Conservation (phyloP, 2,113 vertebrate genomes). For the Lamprologus tigripictilis region DNA sequence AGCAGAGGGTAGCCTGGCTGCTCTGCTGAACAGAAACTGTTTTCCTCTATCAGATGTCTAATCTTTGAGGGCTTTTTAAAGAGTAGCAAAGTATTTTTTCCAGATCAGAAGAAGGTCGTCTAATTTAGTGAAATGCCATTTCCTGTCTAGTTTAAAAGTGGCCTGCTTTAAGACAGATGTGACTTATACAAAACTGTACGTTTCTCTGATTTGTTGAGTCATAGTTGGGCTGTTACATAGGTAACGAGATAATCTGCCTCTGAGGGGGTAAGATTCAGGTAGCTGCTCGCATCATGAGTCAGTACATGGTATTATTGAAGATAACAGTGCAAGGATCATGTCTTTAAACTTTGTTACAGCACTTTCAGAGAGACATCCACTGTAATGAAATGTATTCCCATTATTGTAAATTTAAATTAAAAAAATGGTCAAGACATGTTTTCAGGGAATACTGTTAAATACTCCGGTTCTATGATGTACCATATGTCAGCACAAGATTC, state of each 20-base stretch:
- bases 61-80: background rate
- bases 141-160: background rate
- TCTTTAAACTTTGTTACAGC: background rate
- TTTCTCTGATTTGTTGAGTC: background rate
- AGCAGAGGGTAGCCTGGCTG: background rate
- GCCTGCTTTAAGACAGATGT: background rate
- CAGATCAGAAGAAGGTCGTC: background rate
- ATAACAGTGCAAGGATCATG: background rate
- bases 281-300: background rate
- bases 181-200: background rate
- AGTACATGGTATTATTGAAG: background rate
- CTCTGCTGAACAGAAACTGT: background rate
- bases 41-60: background rate
- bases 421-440: background rate
- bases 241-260: background rate
- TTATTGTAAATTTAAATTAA: background rate
- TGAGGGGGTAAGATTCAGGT: background rate
- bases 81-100: background rate
- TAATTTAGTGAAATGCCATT: background rate
- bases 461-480: background rate
- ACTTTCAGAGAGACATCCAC: background rate
- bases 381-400: background rate
- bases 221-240: background rate
- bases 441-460: background rate
- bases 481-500: background rate